A percentile compares a stretch with the other conserved stretches of the same genome.
These are phyloP conservation scores for Globodera ellingtonae DNA, from an alignment of 1,140 invertebrate species.

Conservation along the genomic window DNA sequence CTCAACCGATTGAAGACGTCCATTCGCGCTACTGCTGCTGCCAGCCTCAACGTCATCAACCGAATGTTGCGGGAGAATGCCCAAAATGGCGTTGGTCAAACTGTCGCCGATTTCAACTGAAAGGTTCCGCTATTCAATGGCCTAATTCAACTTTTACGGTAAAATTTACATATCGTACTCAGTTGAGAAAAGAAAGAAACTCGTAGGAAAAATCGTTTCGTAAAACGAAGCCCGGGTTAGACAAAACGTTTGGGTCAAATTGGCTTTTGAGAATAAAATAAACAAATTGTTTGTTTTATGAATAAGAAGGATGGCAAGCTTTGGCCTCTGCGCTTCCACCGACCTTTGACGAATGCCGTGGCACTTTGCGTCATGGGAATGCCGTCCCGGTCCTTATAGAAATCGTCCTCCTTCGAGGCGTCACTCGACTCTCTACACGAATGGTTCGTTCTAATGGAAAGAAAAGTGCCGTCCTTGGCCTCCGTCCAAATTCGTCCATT, in stretches of 20 bases:
- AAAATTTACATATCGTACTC: not conserved
- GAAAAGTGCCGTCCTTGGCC: constrained; percentile 5
- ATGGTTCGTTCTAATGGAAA: not conserved
- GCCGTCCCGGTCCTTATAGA: not conserved
- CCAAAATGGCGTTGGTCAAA: constrained; percentile 15
- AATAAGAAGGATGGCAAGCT: not conserved
- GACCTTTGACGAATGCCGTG: not conserved
- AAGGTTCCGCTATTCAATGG: not conserved
- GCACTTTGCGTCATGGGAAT: not conserved
- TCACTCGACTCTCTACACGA: not conserved
- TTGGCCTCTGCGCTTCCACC: not conserved
- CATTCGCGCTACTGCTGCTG: not conserved
- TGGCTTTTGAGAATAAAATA: too few relatives aligned
- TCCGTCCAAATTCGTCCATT: constrained; percentile 11
- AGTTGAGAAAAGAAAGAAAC: not conserved
- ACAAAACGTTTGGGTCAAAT: too few relatives aligned
- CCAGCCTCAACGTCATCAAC: not conserved
- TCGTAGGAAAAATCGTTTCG: too few relatives aligned
- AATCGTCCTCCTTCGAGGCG: not conserved
- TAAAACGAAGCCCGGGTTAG: too few relatives aligned
- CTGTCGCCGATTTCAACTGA: constrained; percentile 8
- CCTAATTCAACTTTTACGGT: not conserved
- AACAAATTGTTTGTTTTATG: not conserved
- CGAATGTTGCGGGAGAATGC: constrained; percentile 3
- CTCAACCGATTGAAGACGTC: not conserved